These are phyloP conservation scores for Phocoena sinus DNA, from an alignment of 2,113 vertebrate genomes.

Conservation along the genomic window DNA sequence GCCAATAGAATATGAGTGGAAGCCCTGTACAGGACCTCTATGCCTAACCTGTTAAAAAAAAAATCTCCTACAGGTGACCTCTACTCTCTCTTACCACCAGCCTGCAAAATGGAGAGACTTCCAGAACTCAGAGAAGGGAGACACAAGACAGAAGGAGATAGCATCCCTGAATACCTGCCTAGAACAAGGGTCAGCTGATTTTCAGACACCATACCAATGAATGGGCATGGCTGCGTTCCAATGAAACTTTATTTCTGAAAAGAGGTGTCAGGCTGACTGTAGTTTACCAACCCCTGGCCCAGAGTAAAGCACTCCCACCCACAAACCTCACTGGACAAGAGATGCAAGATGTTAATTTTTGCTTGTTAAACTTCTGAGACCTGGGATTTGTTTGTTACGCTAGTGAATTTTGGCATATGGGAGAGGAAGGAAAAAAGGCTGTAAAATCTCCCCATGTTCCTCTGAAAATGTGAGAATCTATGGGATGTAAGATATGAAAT, in stretches of 20 bases:
- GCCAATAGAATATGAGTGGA: accelerated
- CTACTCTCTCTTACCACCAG: accelerated
- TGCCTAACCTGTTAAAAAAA: too few relatives aligned
- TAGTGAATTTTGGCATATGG: accelerated
- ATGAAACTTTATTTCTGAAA: neutral
- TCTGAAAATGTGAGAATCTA: neutral
- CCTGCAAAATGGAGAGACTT: too few relatives aligned
- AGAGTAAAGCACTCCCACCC: accelerated
- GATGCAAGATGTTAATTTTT: neutral
- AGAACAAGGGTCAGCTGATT: accelerated
- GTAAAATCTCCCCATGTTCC: neutral
- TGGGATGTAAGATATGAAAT: neutral
- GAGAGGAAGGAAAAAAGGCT: neutral
- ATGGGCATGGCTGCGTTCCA: accelerated
- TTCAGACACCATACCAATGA: accelerated
- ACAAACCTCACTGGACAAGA: neutral
- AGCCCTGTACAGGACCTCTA: accelerated
- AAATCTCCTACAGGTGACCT: accelerated
- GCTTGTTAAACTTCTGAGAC: neutral
- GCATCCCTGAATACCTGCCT: accelerated
- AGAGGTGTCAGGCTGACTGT: neutral
- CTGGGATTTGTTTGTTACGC: neutral
- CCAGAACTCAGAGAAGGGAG: too few relatives aligned
- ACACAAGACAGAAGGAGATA: too few relatives aligned
- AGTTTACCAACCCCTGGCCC: neutral